phyloP scores from a whole-genome alignment of 2,888 invertebrate species.

The Diarsia mendica region DNA sequence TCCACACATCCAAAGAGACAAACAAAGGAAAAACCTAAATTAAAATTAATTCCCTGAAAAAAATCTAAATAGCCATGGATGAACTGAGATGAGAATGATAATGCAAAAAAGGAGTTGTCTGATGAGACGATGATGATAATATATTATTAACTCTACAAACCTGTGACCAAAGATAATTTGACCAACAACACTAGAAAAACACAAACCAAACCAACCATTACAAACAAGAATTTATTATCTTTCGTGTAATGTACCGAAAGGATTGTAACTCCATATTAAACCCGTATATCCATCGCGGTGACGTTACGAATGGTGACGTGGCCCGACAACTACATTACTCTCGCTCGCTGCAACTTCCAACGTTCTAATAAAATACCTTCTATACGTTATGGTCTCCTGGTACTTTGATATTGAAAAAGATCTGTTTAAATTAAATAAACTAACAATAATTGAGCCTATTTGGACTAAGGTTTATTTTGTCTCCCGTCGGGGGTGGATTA shows the following conservation, averaged over 20 bases:
- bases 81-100: too few relatives aligned
- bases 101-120: too few relatives aligned
- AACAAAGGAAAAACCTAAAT: too few relatives aligned
- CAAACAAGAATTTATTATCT: conserved; percentile 44
- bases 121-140: too few relatives aligned
- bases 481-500: too few relatives aligned
- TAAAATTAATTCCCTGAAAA: too few relatives aligned
- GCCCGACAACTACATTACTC: conserved; percentile 57
- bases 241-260: conserved; percentile 41
- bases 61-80: too few relatives aligned
- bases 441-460: not conserved
- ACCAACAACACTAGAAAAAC: not conserved
- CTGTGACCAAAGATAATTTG: not conserved
- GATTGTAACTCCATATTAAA: conserved; percentile 60
- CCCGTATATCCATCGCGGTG: conserved; percentile 56
- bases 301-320: conserved; percentile 59
- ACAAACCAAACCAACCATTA: conserved; percentile 13
- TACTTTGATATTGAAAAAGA: conserved; percentile 15
- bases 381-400: conserved; percentile 38
- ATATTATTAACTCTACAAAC: not conserved
- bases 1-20: too few relatives aligned
- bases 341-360: conserved; percentile 39
- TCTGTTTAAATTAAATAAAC: conserved; percentile 8
- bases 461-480: not conserved
- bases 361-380: conserved; percentile 49